phyloP scores from a whole-genome alignment of 2,113 vertebrate species.

The Mustela lutreola region DNA sequence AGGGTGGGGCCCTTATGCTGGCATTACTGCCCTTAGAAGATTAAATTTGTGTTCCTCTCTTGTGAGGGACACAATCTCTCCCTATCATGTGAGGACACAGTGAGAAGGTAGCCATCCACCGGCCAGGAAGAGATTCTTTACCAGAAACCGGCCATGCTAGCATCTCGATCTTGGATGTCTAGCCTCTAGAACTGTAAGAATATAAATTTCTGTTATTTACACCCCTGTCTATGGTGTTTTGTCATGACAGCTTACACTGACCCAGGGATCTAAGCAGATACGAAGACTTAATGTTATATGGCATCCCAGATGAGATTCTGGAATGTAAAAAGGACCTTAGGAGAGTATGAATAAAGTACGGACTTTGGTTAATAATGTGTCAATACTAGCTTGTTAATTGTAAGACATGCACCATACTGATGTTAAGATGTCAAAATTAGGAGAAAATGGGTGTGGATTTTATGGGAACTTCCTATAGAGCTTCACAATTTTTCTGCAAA shows the following conservation, averaged over 20 bases:
- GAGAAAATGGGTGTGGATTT: background rate
- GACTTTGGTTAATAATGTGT: background rate
- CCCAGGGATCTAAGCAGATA: background rate
- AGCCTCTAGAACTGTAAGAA: background rate
- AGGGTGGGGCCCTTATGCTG: background rate
- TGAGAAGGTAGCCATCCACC: background rate
- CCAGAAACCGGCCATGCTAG: background rate
- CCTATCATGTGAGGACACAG: background rate
- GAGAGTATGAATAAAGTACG: background rate
- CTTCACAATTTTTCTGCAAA: slow-evolving; percentile 17
- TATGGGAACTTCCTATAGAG: background rate
- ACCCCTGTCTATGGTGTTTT: background rate
- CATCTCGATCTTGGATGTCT: background rate
- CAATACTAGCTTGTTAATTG: background rate
- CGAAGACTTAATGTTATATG: background rate
- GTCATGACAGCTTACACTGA: background rate
- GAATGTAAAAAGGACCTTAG: background rate
- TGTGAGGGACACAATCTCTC: background rate
- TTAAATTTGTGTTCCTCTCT: background rate
- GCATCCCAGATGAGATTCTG: background rate
- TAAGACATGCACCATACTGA: background rate
- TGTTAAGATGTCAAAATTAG: background rate
- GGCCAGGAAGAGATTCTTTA: background rate
- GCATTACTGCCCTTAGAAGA: background rate
- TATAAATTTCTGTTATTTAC: background rate